Conservation (phyloP, 2,797 vertebrate species). For the Sternarchorhynchus goeldii region DNA sequence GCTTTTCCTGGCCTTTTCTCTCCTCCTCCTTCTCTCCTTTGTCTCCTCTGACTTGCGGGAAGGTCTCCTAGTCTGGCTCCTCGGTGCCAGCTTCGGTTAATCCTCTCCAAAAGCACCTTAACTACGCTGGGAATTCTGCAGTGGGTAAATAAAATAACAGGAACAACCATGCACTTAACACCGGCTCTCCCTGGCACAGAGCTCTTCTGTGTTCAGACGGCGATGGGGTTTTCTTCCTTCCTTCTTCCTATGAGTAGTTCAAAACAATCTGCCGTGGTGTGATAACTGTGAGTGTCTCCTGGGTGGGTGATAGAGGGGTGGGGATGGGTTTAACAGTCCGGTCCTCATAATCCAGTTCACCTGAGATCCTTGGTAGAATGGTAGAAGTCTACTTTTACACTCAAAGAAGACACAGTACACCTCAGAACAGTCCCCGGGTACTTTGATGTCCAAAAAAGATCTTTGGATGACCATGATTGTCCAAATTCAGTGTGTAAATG, state of each 20-base stretch:
- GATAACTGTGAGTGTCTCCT: constrained; percentile 72
- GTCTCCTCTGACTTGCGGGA: constrained; percentile 57
- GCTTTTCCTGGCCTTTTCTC: constrained; percentile 41
- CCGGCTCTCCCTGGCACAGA: constrained; percentile 53
- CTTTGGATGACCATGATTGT: constrained; percentile 12
- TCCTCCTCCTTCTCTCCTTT: constrained; percentile 47
- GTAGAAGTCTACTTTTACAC: constrained; percentile 46
- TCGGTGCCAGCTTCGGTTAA: constrained; percentile 60
- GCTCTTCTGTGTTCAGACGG: constrained; percentile 54
- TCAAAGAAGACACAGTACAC: constrained; percentile 32
- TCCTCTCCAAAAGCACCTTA: constrained; percentile 64
- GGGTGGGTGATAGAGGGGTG: constrained; percentile 53
- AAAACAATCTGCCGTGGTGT: constrained; percentile 73
- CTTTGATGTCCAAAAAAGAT: constrained; percentile 31
- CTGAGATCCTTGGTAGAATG: constrained; percentile 54
- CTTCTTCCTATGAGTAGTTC: constrained; percentile 49
- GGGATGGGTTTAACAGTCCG: constrained; percentile 53
- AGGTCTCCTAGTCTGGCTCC: constrained; percentile 51
- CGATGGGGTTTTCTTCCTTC: constrained; percentile 31
- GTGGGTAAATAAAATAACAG: constrained; percentile 60
- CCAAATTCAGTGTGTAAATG: background rate
- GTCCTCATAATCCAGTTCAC: constrained; percentile 60
- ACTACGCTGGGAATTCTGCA: constrained; percentile 62
- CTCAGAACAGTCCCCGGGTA: constrained; percentile 30
- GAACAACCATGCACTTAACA: constrained; percentile 62